Conservation (phyloP, 2,888 invertebrate genomes). For the Spialia ferax region DNA sequence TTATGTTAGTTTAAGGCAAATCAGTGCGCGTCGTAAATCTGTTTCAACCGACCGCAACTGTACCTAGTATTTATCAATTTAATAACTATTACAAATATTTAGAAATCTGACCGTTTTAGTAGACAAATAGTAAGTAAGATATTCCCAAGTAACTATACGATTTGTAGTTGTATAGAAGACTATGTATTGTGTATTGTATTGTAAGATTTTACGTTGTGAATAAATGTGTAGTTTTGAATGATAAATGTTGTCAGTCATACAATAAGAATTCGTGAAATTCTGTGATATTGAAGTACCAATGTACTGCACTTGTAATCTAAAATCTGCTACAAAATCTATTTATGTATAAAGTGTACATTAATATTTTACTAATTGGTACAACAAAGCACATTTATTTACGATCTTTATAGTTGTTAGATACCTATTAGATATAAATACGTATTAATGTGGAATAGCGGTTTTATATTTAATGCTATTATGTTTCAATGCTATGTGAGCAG, state of each 20-base stretch:
- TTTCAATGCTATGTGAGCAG: constrained; percentile 61
- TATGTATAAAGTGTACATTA: constrained; percentile 56
- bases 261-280: constrained; percentile 46
- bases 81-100: constrained; percentile 22
- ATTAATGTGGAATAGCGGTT: constrained; percentile 55
- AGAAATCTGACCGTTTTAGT: constrained; percentile 34
- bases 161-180: constrained; percentile 34
- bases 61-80: constrained; percentile 30
- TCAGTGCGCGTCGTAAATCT: constrained; percentile 44
- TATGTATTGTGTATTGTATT: no score
- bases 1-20: constrained; percentile 31
- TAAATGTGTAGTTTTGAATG: constrained; percentile 49
- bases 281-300: constrained; percentile 54
- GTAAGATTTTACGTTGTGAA: constrained; percentile 46
- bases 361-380: constrained; percentile 50
- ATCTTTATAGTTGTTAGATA: constrained; percentile 42
- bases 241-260: constrained; percentile 40
- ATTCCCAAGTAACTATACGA: constrained; percentile 42
- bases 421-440: constrained; percentile 40
- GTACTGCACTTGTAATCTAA: constrained; percentile 44
- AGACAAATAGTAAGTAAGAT: constrained; percentile 34
- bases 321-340: constrained; percentile 44
- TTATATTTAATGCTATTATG: constrained; percentile 38
- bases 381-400: constrained; percentile 52
- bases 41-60: constrained; percentile 41